A percentile compares a stretch with the other conserved stretches of the same genome.
These are phyloP conservation scores for Anadara kagoshimensis DNA, from an alignment of 1,140 invertebrate genomes.

Conservation along the genomic window DNA sequence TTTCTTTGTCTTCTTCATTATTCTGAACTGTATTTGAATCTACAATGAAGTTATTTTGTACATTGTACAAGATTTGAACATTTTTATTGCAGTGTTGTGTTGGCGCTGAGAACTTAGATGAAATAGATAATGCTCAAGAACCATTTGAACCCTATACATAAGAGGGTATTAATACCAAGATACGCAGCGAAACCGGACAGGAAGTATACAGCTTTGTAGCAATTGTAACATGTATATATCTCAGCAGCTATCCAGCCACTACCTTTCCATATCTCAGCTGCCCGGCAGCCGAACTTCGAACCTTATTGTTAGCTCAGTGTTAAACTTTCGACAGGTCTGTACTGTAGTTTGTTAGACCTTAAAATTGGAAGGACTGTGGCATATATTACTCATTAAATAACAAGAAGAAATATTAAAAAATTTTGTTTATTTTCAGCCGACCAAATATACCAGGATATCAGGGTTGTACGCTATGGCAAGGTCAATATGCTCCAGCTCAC, in stretches of 20 bases:
- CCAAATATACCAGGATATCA: conserved; percentile 69
- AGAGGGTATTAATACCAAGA: conserved; percentile 59
- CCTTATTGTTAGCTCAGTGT: no score
- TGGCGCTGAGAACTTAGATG: conserved; percentile 65
- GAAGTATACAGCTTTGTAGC: conserved; percentile 55
- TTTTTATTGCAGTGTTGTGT: conserved; percentile 58
- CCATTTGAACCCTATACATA: conserved; percentile 61
- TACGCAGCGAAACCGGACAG: conserved; percentile 69
- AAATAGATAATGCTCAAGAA: conserved; percentile 65
- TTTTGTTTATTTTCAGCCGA: conserved; percentile 52
- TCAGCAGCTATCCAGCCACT: no score
- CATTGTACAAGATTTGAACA: conserved; percentile 1
- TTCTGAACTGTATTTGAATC: no score
- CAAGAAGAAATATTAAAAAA: background rate
- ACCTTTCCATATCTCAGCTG: no score
- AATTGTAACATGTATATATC: no score
- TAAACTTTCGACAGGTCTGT: no score
- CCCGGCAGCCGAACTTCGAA: no score
- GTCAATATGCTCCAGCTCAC: conserved; percentile 58
- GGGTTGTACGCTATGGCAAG: conserved; percentile 65
- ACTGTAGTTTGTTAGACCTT: no score
- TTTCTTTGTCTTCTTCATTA: no score
- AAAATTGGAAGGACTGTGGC: no score
- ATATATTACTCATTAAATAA: no score
- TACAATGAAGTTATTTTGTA: background rate